A percentile compares a stretch with the other conserved stretches of the same genome.
phyloP scores from a whole-genome alignment of 2,888 invertebrate species.

The Microchrysa polita region DNA sequence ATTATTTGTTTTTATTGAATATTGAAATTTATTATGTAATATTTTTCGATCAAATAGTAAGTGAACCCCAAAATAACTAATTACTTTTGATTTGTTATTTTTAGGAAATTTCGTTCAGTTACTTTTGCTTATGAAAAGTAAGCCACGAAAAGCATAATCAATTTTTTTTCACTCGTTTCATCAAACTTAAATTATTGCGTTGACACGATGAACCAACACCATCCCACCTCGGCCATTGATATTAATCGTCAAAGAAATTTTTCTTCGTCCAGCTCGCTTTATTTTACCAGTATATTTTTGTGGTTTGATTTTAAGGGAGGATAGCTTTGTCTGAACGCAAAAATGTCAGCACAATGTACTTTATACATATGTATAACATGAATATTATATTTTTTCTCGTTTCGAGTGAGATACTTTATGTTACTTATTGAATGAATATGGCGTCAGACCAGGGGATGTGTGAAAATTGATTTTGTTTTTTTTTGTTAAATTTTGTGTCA shows the following conservation, averaged over 20 bases:
- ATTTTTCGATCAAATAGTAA: slow-evolving; percentile 10
- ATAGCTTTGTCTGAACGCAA: too few relatives aligned
- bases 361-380: background rate
- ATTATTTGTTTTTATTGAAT: slow-evolving; percentile 28
- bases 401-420: background rate
- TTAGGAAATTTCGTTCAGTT: slow-evolving; percentile 37
- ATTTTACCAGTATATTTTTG: too few relatives aligned
- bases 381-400: background rate
- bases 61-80: slow-evolving; percentile 31
- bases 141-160: slow-evolving; percentile 35
- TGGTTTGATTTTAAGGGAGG: too few relatives aligned
- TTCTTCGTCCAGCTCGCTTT: too few relatives aligned
- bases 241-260: too few relatives aligned
- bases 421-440: background rate
- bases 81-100: slow-evolving; percentile 12
- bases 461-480: too few relatives aligned
- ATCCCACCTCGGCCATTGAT: too few relatives aligned
- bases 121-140: slow-evolving; percentile 26
- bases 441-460: background rate
- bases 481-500: background rate
- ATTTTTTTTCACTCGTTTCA: too few relatives aligned
- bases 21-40: background rate
- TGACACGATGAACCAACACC: too few relatives aligned
- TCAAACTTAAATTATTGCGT: too few relatives aligned
- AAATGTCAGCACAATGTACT: too few relatives aligned